A percentile compares a stretch with the other conserved stretches of the same genome.
Conservation (phyloP, 1,140 invertebrate species). For the Eciton burchellii region DNA sequence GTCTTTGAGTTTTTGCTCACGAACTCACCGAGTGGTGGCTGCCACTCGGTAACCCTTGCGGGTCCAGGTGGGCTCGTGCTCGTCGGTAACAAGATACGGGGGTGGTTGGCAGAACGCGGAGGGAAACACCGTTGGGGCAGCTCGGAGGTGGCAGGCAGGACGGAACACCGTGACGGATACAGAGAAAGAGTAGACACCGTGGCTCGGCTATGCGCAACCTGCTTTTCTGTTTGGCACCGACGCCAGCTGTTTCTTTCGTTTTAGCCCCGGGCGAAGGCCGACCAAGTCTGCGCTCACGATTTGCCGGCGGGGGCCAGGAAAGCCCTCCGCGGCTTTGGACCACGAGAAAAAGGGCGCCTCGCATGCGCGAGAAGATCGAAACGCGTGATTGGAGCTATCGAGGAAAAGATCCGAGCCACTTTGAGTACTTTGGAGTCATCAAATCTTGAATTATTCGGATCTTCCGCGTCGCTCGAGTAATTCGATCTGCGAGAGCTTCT, state of each 20-base stretch:
- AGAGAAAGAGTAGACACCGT: constrained; percentile 59
- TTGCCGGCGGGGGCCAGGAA: constrained; percentile 29
- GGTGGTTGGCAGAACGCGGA: constrained; percentile 42
- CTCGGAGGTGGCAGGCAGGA: neutral
- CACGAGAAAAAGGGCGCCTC: neutral
- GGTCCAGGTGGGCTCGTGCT: constrained; percentile 70
- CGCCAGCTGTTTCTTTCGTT: constrained; percentile 76
- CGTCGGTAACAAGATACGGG: constrained; percentile 70
- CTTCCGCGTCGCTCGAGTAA: no score
- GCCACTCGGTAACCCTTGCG: constrained; percentile 65
- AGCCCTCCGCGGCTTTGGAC: constrained; percentile 14
- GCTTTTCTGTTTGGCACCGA: constrained; percentile 75
- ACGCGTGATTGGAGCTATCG: neutral
- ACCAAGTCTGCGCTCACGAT: constrained; percentile 52
- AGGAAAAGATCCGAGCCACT: neutral
- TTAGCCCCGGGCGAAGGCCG: constrained; percentile 45
- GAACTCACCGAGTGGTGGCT: constrained; percentile 9
- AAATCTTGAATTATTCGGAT: no score
- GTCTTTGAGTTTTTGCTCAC: constrained; percentile 40
- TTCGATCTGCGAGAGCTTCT: no score
- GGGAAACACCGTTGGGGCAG: constrained; percentile 45
- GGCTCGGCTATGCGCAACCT: constrained; percentile 70
- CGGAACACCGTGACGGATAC: constrained; percentile 42
- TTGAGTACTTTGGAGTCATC: no score
- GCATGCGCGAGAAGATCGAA: neutral